phyloP scores from a whole-genome alignment of 2,888 invertebrate species.

The Stenodera caucasica region DNA sequence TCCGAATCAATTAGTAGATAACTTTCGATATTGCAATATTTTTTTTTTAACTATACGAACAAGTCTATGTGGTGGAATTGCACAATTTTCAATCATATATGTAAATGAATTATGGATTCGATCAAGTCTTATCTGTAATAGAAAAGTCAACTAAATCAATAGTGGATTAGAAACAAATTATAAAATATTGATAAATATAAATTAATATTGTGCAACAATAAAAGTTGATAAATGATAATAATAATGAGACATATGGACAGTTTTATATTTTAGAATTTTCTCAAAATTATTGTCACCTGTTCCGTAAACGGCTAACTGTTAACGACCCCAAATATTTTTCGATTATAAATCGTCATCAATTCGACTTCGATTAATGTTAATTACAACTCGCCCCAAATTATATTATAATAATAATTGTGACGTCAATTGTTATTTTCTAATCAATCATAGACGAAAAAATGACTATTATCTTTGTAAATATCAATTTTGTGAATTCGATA shows the following conservation, averaged over 20 bases:
- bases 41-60: no score
- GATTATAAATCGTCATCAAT: slow-evolving; percentile 2
- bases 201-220: slow-evolving; percentile 9
- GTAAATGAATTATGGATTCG: neutral
- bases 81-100: neutral
- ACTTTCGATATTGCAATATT: neutral
- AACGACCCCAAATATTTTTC: no score
- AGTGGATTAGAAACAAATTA: neutral
- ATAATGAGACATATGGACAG: neutral
- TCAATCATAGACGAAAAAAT: slow-evolving; percentile 4
- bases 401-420: slow-evolving; percentile 20
- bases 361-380: slow-evolving; percentile 21
- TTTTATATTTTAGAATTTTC: neutral
- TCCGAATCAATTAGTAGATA: neutral
- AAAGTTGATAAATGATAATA: neutral
- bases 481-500: neutral
- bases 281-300: slow-evolving; percentile 8
- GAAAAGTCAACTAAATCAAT: slow-evolving; percentile 3
- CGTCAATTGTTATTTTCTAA: no score
- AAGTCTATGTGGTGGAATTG: neutral
- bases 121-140: slow-evolving; percentile 4
- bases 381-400: slow-evolving; percentile 15
- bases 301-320: no score
- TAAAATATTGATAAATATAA: slow-evolving; percentile 6
- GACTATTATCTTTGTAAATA: neutral